Evolutionary conservation across 2,888 invertebrate genomes (phyloP).

Genomic region (Notodonta dromedarius): DNA sequence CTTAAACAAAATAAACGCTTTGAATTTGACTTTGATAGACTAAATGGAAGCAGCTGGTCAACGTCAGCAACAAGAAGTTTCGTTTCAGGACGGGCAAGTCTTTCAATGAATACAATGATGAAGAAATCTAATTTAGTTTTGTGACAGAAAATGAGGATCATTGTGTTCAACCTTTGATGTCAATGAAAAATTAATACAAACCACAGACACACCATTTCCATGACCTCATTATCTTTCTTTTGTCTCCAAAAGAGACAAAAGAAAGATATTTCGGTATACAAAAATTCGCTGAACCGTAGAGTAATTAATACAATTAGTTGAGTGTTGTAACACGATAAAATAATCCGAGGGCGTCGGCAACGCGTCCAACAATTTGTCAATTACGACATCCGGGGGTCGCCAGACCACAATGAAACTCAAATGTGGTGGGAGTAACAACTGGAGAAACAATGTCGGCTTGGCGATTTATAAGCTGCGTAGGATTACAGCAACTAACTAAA

Average conservation of each 20-base stretch:
- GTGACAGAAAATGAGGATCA: background rate
- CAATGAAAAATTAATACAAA: background rate
- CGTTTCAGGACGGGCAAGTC: no score
- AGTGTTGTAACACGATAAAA: constrained; percentile 39
- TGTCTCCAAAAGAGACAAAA: constrained; percentile 9
- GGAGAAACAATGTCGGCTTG: no score
- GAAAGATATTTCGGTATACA: constrained; percentile 9
- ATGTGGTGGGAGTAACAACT: background rate
- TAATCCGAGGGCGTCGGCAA: constrained; percentile 24
- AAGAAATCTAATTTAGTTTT: no score
- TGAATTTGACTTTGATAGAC: no score
- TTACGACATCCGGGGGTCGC: constrained; percentile 28
- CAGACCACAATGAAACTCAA: constrained; percentile 15
- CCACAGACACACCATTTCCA: background rate
- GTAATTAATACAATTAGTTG: constrained; percentile 39
- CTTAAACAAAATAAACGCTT: no score
- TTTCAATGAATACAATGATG: no score
- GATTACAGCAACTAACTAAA: no score
- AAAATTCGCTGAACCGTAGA: constrained; percentile 8
- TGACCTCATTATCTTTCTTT: background rate
- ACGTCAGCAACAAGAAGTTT: no score
- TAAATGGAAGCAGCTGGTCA: no score
- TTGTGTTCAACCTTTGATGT: background rate
- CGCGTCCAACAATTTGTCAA: constrained; percentile 34
- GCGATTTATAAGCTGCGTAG: no score